phyloP scores from a whole-genome alignment of 2,888 invertebrate genomes.

The Ophioninae sp. region DNA sequence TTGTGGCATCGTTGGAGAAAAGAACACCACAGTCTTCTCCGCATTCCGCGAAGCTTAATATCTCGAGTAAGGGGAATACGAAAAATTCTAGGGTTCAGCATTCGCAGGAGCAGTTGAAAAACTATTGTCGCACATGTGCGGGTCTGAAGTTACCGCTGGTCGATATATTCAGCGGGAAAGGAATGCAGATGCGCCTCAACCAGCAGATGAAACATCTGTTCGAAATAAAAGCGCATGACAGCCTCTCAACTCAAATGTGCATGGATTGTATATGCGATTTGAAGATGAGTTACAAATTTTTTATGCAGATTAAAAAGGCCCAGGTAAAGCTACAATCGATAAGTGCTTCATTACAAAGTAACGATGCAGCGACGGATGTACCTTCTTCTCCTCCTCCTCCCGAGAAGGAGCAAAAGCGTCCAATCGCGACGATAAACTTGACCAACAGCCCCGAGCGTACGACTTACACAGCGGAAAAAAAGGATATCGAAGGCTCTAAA shows the following conservation, averaged over 20 bases:
- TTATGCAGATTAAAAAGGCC: constrained; percentile 79
- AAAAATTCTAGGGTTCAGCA: not conserved
- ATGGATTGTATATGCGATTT: constrained; percentile 80
- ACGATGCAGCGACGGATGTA: constrained; percentile 20
- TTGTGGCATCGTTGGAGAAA: constrained; percentile 68
- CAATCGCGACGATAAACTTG: not conserved
- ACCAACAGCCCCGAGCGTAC: constrained; percentile 14
- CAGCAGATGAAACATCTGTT: constrained; percentile 79
- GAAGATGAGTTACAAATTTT: constrained; percentile 80
- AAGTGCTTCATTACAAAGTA: constrained; percentile 65
- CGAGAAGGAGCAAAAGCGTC: constrained; percentile 44
- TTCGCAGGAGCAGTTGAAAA: constrained; percentile 71
- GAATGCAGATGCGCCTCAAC: constrained; percentile 76
- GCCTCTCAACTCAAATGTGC: constrained; percentile 78
- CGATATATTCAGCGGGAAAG: constrained; percentile 79
- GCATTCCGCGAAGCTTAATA: constrained; percentile 61
- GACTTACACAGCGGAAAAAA: constrained; percentile 38
- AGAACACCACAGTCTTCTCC: constrained; percentile 64
- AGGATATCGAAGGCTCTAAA: constrained; percentile 32
- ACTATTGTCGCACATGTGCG: constrained; percentile 79
- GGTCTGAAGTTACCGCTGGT: constrained; percentile 78
- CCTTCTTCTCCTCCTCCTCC: not conserved
- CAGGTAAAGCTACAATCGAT: constrained; percentile 77
- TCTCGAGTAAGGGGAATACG: not conserved
- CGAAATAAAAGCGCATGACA: constrained; percentile 73